phyloP scores from a whole-genome alignment of 2,797 vertebrate species.

The Cetoscarus ocellatus region DNA sequence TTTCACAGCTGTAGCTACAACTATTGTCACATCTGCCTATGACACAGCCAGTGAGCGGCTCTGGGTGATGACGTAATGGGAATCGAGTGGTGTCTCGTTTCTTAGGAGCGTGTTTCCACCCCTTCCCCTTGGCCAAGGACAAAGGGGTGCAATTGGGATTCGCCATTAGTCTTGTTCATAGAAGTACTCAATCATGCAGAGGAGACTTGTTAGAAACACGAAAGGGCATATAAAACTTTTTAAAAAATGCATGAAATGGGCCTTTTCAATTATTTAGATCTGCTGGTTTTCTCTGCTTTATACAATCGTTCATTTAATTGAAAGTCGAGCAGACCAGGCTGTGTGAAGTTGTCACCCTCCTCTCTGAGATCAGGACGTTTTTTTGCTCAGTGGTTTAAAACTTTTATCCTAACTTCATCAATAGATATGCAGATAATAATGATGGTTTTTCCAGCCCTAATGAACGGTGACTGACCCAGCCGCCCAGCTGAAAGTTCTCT shows the following conservation, averaged over 20 bases:
- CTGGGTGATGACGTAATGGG: no score
- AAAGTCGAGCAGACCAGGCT: background rate
- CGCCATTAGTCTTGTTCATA: no score
- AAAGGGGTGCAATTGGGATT: no score
- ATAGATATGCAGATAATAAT: constrained; percentile 5
- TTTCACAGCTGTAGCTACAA: no score
- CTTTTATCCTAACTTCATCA: background rate
- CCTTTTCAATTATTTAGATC: background rate
- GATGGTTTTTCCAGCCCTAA: constrained; percentile 1
- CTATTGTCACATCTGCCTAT: no score
- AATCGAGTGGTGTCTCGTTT: no score
- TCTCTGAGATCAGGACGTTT: background rate
- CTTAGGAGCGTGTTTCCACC: no score
- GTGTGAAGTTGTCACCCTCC: background rate
- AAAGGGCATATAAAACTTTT: no score
- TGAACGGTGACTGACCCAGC: constrained; percentile 2
- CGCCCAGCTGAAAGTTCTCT: constrained; percentile 1
- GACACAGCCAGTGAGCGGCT: no score
- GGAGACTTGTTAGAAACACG: no score
- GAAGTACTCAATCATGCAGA: no score
- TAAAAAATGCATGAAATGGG: background rate
- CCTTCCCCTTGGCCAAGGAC: no score
- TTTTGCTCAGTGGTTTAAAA: background rate
- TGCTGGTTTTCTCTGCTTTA: background rate
- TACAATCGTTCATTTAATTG: background rate